Evolutionary conservation across 2,113 vertebrate genomes (phyloP), one percentile per base, ranked within the genome.

Genomic region (Anguilla japonica): DNA sequence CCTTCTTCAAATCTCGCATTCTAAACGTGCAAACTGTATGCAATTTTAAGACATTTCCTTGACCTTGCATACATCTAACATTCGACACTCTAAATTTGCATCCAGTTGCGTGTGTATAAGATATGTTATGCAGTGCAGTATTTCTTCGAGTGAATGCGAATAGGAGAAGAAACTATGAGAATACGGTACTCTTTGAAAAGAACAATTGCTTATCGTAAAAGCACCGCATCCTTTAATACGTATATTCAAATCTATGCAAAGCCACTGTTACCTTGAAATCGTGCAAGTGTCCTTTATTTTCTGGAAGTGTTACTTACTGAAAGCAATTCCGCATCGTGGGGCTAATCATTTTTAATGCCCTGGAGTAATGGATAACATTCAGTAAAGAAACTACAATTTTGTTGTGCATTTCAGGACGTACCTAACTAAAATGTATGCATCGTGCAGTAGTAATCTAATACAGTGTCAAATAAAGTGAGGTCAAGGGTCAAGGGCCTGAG

Each of bases 21-120:
- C 4, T 80, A 16, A 1, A 40, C 41, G 22, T 43, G 79, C 29
- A 82, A 79, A 85, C 46, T 78, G 78, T 53, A 80, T 84, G 86
- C 43, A 43, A 41, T 87, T 81, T 86, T 88, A 83, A 79, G 83
- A 88, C 2, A 46, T 6, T 46, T 6, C 43, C 43, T 4, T 46
- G 4, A 4, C 8, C 43, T 46, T 46, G 43, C 43, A 46, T 46
- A 46, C 43, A 46, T 46, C 43, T 2, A 34, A 34, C 34, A 46
- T 46, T 46, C 43, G 2, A 6, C 0, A 29, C 43, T 82, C 78
- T 87, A 60, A 60, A 16, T 34, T 39, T 71, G 26, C 39, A 41
- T 4, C 43, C 82, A 67, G 11, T 41, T 40, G 18, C 11, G 63
- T 40, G 4, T 46, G 43, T 8, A 46, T 46, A 6, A 46, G 43